phyloP scores from a whole-genome alignment of 2,888 invertebrate genomes.

The Sericinus montela region DNA sequence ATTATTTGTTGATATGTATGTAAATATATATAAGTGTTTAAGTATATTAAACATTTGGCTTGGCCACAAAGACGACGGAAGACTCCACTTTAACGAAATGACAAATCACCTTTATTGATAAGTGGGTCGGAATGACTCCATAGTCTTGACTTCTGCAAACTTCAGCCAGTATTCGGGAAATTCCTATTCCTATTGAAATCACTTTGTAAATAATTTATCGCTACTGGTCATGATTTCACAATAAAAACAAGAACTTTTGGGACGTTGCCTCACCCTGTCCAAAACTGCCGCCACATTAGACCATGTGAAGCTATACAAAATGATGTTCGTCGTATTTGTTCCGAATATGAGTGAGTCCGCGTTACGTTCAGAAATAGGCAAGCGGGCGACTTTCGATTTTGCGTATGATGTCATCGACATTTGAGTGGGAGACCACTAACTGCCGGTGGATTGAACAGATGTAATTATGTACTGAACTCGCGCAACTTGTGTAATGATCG shows the following conservation, averaged over 20 bases:
- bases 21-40: no score
- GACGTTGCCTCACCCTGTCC: not conserved
- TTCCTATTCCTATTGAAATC: no score
- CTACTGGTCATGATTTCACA: not conserved
- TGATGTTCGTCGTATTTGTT: slow-evolving; percentile 11
- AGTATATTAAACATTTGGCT: no score
- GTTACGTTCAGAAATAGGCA: slow-evolving; percentile 25
- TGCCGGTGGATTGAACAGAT: not conserved
- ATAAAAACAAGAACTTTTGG: not conserved
- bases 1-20: no score
- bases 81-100: no score
- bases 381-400: slow-evolving; percentile 59
- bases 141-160: no score
- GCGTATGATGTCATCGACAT: slow-evolving; percentile 52
- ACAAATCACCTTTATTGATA: no score
- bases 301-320: not conserved
- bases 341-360: slow-evolving; percentile 10
- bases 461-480: not conserved
- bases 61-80: no score
- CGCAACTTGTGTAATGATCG: not conserved
- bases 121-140: no score
- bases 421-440: slow-evolving; percentile 19
- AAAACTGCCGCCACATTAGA: not conserved
- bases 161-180: no score
- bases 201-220: no score